Percentiles rank a stretch among this genome's conserved stretches.
Evolutionary conservation across 2,888 invertebrate genomes (phyloP).

Genomic region (Hartigia nigra): DNA sequence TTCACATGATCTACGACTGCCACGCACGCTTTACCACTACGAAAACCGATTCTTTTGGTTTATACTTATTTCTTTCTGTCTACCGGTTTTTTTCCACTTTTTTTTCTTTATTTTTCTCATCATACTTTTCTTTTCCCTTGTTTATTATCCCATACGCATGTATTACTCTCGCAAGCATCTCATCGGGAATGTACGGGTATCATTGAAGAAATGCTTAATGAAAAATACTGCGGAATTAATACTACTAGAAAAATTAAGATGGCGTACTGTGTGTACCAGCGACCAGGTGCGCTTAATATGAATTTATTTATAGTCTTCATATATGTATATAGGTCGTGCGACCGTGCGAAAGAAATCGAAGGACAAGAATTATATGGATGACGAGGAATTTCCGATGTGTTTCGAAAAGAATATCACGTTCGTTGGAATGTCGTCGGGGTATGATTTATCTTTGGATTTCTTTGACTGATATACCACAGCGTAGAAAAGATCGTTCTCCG

Average conservation of each 20-base stretch:
- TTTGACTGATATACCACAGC: background rate
- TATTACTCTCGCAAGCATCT: background rate
- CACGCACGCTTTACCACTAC: background rate
- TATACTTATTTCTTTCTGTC: background rate
- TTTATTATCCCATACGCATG: background rate
- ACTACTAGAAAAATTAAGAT: background rate
- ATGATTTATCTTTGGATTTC: background rate
- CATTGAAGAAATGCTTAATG: background rate
- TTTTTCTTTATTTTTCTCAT: background rate
- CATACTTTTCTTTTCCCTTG: background rate
- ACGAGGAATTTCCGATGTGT: background rate
- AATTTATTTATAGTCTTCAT: background rate
- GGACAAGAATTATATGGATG: background rate
- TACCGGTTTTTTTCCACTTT: background rate
- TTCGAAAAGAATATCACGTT: background rate
- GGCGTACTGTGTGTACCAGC: background rate
- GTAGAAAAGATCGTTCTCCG: background rate
- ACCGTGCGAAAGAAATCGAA: background rate
- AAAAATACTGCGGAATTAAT: background rate
- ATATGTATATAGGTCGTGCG: background rate
- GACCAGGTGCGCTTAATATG: background rate
- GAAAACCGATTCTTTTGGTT: background rate
- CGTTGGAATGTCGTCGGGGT: background rate
- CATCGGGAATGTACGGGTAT: background rate
- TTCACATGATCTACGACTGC: slow-evolving; percentile 13